phyloP scores from a whole-genome alignment of 2,888 invertebrate genomes.

The Caenorhabditis macrosperma region DNA sequence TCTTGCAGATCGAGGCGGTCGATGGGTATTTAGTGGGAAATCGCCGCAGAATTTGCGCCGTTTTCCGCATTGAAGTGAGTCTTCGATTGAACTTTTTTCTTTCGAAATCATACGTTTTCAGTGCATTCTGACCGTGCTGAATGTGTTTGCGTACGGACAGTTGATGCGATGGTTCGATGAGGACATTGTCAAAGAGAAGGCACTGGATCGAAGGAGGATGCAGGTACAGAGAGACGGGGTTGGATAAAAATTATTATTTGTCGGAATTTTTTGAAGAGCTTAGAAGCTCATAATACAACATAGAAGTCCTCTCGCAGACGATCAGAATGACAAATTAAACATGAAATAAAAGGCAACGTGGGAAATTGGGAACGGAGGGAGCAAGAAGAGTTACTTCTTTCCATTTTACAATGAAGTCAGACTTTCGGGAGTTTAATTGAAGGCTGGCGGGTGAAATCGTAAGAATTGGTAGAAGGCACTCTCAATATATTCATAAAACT shows the following conservation, averaged over 20 bases:
- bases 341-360: not conserved
- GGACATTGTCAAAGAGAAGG: slow-evolving; percentile 31
- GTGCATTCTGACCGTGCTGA: slow-evolving; percentile 58
- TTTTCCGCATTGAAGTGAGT: slow-evolving; percentile 64
- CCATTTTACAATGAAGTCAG: not conserved
- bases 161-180: slow-evolving; percentile 67
- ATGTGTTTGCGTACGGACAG: slow-evolving; percentile 66
- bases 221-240: slow-evolving; percentile 45
- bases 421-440: not conserved
- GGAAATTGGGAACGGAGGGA: too few relatives aligned
- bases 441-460: not conserved
- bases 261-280: not conserved
- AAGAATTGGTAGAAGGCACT: not conserved
- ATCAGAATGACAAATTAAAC: slow-evolving; percentile 5
- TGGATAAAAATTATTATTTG: not conserved
- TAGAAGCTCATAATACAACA: not conserved
- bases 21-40: slow-evolving; percentile 73
- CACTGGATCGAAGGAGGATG: slow-evolving; percentile 30
- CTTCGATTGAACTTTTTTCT: not conserved
- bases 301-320: not conserved
- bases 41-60: slow-evolving; percentile 68
- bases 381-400: not conserved
- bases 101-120: slow-evolving; percentile 16
- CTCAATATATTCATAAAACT: not conserved
- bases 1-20: slow-evolving; percentile 65